These are phyloP conservation scores for Pangasius sanitwongsei DNA, from an alignment of 2,797 vertebrate genomes.

Conservation along the genomic window DNA sequence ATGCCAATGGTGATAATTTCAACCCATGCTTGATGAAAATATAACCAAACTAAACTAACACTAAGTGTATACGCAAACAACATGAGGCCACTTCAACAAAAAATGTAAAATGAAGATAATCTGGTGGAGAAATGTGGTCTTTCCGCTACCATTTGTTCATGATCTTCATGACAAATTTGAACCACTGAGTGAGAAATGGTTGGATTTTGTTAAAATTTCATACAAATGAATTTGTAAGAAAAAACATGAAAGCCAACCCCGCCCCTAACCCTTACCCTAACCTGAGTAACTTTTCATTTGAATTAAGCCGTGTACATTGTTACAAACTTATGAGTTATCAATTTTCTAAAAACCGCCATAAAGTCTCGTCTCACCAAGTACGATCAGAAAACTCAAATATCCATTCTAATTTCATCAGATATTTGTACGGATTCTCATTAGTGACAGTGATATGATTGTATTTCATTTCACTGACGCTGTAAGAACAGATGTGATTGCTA, in stretches of 20 bases:
- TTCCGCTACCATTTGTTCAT: not conserved
- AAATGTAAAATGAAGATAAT: not conserved
- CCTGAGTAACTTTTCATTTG: not conserved
- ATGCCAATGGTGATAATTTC: not conserved
- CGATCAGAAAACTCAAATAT: not conserved
- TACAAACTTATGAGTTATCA: not conserved
- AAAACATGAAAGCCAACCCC: not conserved
- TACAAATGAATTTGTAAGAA: not conserved
- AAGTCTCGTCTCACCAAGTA: not conserved
- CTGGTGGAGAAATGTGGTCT: not conserved
- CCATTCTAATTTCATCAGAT: not conserved
- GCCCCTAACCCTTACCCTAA: not conserved
- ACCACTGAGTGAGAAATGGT: not conserved
- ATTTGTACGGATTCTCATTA: not conserved
- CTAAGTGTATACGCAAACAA: not conserved
- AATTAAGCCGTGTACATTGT: not conserved
- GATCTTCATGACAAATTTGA: not conserved
- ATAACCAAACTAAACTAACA: not conserved
- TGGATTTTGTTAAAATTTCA: not conserved
- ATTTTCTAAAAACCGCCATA: not conserved
- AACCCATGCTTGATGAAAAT: not conserved
- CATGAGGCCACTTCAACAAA: not conserved
- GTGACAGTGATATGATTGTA: not conserved
- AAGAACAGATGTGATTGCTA: not conserved
- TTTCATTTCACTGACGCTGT: not conserved